Conservation (phyloP, 2,113 vertebrate species). For the Vombatus ursinus region DNA sequence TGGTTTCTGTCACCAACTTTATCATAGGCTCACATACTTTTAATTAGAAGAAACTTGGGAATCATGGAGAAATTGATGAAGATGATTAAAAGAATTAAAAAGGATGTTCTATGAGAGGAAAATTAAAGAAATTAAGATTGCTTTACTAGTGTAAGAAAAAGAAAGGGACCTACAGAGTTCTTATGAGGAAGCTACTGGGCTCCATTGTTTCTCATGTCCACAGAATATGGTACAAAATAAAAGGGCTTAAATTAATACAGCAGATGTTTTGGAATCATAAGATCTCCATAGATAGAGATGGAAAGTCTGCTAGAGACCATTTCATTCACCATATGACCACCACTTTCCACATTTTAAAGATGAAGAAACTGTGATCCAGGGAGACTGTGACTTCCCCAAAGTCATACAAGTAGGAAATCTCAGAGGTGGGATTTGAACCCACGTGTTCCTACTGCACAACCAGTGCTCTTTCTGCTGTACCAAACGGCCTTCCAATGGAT, state of each 20-base stretch:
- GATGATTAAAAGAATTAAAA: slow-evolving; percentile 39
- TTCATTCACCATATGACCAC: not conserved
- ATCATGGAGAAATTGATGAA: not conserved
- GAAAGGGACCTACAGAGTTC: not conserved
- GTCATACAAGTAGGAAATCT: not conserved
- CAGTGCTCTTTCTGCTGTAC: not conserved
- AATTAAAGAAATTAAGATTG: slow-evolving; percentile 4
- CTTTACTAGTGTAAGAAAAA: not conserved
- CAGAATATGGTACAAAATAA: not conserved
- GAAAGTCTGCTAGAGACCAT: not conserved
- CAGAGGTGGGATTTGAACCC: not conserved
- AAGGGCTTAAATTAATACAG: not conserved
- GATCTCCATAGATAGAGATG: not conserved
- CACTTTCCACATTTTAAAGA: not conserved
- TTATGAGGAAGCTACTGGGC: no score
- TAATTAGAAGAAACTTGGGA: slow-evolving; percentile 5
- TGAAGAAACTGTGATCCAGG: no score
- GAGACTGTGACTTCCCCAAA: not conserved
- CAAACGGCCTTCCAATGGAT: not conserved
- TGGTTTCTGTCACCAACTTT: not conserved
- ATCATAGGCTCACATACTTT: not conserved
- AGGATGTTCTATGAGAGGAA: not conserved
- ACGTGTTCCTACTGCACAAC: not conserved
- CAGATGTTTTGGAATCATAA: not conserved
- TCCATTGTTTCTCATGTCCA: not conserved